Evolutionary conservation across 1,140 invertebrate species (phyloP), one percentile per base, ranked within the genome.

Genomic region (Zaprionus davidi): DNA sequence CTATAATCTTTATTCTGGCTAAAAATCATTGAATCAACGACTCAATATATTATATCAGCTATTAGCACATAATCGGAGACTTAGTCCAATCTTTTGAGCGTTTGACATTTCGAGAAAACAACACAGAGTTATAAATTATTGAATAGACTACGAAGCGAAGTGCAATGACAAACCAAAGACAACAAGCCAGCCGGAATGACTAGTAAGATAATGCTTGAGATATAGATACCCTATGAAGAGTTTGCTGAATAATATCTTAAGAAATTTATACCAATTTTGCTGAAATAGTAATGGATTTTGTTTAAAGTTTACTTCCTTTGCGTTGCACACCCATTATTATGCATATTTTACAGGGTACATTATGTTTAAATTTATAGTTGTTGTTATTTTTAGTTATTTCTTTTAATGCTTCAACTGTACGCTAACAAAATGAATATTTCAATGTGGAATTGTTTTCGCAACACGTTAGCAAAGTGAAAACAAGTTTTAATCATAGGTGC

Each of bases 81-180:
- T 64, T 59, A 68, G 62, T 68, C 31, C 17, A 36, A 71, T 81
- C 59, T 65, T 22, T 38, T 46, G 81, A 68, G 64, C 77, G 46
- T 77, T 70, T 84, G 81, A 84, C 81, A 84, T 84, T 84, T 84
- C 41, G 31, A 60, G 36, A 41, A 69, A 46, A 53, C 41, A 73
- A 22, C 36, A 56, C 36, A 26, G 12, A 67, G 26, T 46, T 67
- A 15, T 38, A 62, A 66, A 67, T 36, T 58, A 53, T 31, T 22
- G 28, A 15, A 20, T 31, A 20, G 28, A 44, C 34, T 57, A 28
- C 65, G 17, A 59, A 44, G n/a, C 41, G n/a, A 44, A 44, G 41
- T 44, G 41, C 41, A 44, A 26, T 53, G 34, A 57, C 69, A 63
- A 66, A 56, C 28, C 12, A 38, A 51, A 38, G 20, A 51, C 24